Evolutionary conservation across 2,888 invertebrate species (phyloP).

Genomic region (Philonicus albiceps): DNA sequence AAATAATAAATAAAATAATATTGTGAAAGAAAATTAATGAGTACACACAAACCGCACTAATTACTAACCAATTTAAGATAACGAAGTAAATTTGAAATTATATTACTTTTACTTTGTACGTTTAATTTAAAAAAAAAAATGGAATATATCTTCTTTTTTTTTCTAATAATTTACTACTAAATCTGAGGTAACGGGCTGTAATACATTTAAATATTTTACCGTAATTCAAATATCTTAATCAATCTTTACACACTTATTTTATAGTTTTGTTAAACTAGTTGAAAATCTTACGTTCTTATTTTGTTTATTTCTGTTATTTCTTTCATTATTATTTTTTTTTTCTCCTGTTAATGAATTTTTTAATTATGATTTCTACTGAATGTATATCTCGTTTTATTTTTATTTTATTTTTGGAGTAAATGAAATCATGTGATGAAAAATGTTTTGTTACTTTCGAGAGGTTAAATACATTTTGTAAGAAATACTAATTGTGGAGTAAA

Average conservation of each 20-base stretch:
- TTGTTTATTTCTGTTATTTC: constrained; percentile 24
- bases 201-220: constrained; percentile 42
- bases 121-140: constrained; percentile 7
- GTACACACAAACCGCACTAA: constrained; percentile 29
- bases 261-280: constrained; percentile 12
- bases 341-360: constrained; percentile 1
- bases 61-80: constrained; percentile 29
- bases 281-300: background rate
- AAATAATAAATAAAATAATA: background rate
- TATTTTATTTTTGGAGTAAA: constrained; percentile 12
- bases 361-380: background rate
- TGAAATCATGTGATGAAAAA: constrained; percentile 13
- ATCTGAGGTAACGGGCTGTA: constrained; percentile 49
- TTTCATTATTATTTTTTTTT: constrained; percentile 29
- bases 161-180: constrained; percentile 41
- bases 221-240: constrained; percentile 26
- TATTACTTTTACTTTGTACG: constrained; percentile 9
- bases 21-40: constrained; percentile 12
- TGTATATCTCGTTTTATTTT: constrained; percentile 9
- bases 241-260: constrained; percentile 29
- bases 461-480: constrained; percentile 14
- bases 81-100: constrained; percentile 6
- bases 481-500: constrained; percentile 35
- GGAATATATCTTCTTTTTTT: constrained; percentile 23
- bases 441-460: constrained; percentile 21